Base-by-base conservation (phyloP, 2,113 vertebrate species). In the Poeciliopsis turrubarensis region DNA sequence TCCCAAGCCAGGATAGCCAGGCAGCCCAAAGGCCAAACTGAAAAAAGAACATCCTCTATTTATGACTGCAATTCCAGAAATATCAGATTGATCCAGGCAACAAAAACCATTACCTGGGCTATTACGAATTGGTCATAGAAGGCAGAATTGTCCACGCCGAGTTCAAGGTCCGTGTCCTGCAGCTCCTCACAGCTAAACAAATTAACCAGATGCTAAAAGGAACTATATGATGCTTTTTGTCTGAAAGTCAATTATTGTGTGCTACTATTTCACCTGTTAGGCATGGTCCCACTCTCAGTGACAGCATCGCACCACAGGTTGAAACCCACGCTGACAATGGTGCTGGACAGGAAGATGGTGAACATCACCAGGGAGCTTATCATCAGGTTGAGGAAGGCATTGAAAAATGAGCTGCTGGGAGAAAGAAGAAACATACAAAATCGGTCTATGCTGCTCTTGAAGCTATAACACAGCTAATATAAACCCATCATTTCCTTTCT, bases 71-170 rank as follows among this genome's bases (percentile, higher is more conserved):
- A 41, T 7, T 60, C 3, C 1, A 26, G 12, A 47, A 17, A 39
- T 72, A 4, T 57, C 2, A 15, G 5, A 61, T 31, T 19, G 0
- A 31, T 3, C 25, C 0, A 37, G 19, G 19, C 1, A 14, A 60
- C 15, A 30, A 41, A n/a, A 31, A 19, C 5, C 19, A 13, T 73
- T 82, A 82, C 98, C 97, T 99, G 97, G 81, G 96, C 96, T 68
- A 98, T 95, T 19, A 96, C 96, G 91, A 99, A 97, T 91, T 99
- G 98, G 80, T 98, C 96, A 1, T 99, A 99, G 92, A 97, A 99
- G 80, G 97, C 95, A 1, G 98, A 98, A 84, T 97, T 99, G 92
- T 99, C 94, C 84, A 97, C 87, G 0, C 95, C 95, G 19, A 99
- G 94, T 77, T 99, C 97, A 86, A 99, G 91, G 90, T 99, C 95